Evolutionary conservation across 2,888 invertebrate genomes (phyloP).

Genomic region (Quadroppia sp.): DNA sequence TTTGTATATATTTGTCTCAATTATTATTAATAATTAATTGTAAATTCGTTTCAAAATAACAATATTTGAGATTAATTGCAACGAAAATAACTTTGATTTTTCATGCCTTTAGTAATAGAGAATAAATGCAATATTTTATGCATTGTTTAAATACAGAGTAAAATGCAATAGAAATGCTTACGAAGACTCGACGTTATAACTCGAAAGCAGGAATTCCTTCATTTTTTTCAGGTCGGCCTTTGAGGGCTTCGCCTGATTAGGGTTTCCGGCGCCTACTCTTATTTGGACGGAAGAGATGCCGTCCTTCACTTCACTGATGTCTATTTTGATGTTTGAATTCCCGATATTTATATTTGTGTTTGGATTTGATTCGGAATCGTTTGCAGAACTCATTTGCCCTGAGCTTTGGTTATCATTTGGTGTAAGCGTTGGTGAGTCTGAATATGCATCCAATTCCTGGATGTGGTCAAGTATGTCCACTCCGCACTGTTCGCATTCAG

Average conservation of each 20-base stretch:
- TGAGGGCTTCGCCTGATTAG: conserved; percentile 35
- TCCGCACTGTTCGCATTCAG: conserved; percentile 40
- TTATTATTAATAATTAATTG: too few relatives aligned
- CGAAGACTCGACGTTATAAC: conserved; percentile 44
- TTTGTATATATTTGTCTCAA: too few relatives aligned
- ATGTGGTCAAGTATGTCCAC: conserved; percentile 38
- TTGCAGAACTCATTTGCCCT: neutral
- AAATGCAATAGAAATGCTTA: conserved; percentile 35
- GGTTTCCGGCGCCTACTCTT: conserved; percentile 27
- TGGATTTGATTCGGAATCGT: neutral
- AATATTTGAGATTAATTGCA: too few relatives aligned
- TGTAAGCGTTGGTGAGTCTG: conserved; percentile 8
- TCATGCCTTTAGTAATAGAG: too few relatives aligned
- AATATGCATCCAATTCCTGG: conserved; percentile 37
- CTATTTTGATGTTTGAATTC: conserved; percentile 46
- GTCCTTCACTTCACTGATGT: conserved; percentile 49
- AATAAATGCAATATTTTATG: too few relatives aligned
- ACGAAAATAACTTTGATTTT: too few relatives aligned
- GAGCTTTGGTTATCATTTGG: neutral
- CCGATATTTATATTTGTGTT: conserved; percentile 31
- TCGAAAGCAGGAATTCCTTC: conserved; percentile 45
- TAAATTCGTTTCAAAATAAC: too few relatives aligned
- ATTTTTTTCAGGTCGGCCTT: conserved; percentile 44
- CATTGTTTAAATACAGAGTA: neutral
- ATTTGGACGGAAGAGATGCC: conserved; percentile 47